These are phyloP conservation scores for Onychomys leucogaster DNA, from an alignment of 2,797 vertebrate genomes.

Conservation along the genomic window DNA sequence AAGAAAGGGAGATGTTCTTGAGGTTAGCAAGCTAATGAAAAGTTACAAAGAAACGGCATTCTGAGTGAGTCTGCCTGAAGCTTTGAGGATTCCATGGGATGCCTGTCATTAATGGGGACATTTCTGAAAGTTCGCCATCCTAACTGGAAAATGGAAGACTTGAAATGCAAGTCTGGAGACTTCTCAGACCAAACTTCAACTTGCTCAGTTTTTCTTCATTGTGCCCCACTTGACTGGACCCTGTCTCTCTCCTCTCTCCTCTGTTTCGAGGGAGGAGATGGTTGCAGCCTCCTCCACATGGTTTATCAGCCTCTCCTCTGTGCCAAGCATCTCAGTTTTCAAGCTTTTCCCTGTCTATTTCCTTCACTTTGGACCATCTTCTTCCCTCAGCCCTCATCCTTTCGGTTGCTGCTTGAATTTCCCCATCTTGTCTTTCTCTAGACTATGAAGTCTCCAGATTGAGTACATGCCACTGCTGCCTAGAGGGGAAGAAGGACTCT, in stretches of 20 bases:
- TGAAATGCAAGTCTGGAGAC: too few species aligned
- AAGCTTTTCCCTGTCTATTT: background rate
- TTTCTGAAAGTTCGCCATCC: background rate
- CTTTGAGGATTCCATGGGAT: background rate
- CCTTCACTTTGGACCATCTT: background rate
- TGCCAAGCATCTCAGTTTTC: background rate
- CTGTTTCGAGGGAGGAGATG: background rate
- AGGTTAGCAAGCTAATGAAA: background rate
- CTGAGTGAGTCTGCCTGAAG: too few species aligned
- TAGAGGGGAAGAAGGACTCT: background rate
- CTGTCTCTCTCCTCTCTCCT: background rate
- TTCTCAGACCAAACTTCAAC: background rate
- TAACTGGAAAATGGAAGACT: background rate
- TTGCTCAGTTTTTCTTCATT: background rate
- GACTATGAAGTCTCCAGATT: background rate
- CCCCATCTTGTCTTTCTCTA: background rate
- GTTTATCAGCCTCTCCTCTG: fast-evolving
- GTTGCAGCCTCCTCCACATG: fast-evolving
- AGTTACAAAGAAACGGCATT: background rate
- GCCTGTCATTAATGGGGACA: background rate
- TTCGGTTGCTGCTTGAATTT: too few species aligned
- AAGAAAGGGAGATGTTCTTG: background rate
- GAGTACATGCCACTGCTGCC: fast-evolving
- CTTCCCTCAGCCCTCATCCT: background rate
- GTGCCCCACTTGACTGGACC: background rate